Evolutionary conservation across 1,140 invertebrate genomes (phyloP), one percentile per base, ranked within the genome.

Genomic region (Akabosia matsudoensis): DNA sequence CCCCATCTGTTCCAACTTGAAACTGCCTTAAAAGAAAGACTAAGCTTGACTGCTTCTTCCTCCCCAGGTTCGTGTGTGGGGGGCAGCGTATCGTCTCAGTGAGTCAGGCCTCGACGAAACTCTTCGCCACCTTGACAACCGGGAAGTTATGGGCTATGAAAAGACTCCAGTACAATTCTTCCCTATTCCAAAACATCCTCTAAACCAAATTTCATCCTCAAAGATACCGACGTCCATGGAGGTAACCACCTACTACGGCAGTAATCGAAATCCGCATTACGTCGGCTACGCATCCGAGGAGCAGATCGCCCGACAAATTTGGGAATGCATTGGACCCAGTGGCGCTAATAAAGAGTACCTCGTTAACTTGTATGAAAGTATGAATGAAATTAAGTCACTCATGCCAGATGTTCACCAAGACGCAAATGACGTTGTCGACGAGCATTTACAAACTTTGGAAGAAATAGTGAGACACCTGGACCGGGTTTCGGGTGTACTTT

Each of bases 121-220:
- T 0, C 87, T 91, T 2, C 86, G 90, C 54, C 92, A 97, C 84
- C 86, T 97, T 74, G 95, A 97, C 83, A 91, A 90, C 82, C 86
- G 96, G 83, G 96, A 97, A 86, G 95, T 94, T 82, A 93, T 91
- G 84, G 93, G 94, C n/a, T 96, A 96, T 83, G 86, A 89, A 61
- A 89, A 91, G 75, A 88, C 88, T 83, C 86, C 82, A 33, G 87
- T 92, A 1, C 84, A 86, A 30, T 96, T 96, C 82, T 87, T 92
- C 85, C 92, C 92, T 0, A 88, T 86, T 0, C 14, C 64, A 16
- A 52, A 77, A 74, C 80, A 81, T 74, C 78, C 61, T 0, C 37
- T 78, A 0, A 81, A 81, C 75, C 70, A 26, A 28, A 24, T 33
- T 45, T 33, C 10, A 30, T 28, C 28, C 10, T 61, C 67, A 61